These are phyloP conservation scores for Bubo blakistoni DNA, from an alignment of 2,113 vertebrate genomes.

Conservation along the genomic window DNA sequence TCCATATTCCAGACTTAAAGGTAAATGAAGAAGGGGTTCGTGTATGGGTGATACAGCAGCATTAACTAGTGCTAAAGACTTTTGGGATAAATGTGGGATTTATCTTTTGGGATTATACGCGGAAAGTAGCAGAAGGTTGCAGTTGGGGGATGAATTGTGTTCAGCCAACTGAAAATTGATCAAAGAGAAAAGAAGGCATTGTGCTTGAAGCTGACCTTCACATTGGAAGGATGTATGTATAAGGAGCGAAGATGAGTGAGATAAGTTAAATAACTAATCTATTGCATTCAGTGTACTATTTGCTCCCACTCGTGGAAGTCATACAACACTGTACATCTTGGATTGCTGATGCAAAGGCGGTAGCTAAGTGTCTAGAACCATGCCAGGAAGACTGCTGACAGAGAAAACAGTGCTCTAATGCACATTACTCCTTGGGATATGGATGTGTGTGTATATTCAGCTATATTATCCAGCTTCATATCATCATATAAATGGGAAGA, in stretches of 20 bases:
- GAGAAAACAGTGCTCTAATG: neutral
- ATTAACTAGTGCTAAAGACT: neutral
- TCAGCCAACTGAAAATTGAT: neutral
- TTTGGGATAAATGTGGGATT: neutral
- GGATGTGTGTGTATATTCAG: neutral
- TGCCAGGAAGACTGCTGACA: neutral
- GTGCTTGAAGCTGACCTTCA: neutral
- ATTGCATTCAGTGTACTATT: neutral
- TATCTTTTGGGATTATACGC: neutral
- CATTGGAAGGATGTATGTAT: neutral
- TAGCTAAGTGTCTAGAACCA: neutral
- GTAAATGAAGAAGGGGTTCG: conserved; percentile 61
- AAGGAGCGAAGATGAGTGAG: neutral
- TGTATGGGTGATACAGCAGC: neutral
- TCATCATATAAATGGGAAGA: neutral
- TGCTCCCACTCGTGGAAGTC: neutral
- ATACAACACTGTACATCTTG: too few species aligned
- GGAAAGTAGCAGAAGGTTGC: neutral
- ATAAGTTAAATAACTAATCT: neutral
- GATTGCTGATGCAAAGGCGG: neutral
- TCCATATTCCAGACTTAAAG: conserved; percentile 93
- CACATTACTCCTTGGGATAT: neutral
- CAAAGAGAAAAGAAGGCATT: neutral
- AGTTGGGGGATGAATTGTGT: neutral
- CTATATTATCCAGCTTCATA: neutral